Evolutionary conservation across 2,797 vertebrate genomes (phyloP).

Genomic region (Garrulus glandarius): DNA sequence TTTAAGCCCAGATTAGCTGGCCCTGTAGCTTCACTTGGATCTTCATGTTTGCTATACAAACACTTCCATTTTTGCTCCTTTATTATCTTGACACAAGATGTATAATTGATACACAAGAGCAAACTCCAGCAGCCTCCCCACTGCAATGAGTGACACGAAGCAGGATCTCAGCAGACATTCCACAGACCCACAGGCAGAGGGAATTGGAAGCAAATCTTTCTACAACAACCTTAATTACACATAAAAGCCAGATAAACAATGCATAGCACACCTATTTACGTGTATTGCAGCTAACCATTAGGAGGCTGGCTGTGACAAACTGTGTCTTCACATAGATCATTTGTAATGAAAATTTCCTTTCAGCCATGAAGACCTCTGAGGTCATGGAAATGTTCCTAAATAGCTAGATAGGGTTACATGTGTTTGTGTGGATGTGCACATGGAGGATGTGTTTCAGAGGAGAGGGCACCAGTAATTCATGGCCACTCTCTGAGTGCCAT

Average conservation of each 20-base stretch:
- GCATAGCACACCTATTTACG: neutral
- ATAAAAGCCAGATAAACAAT: slow-evolving; percentile 3
- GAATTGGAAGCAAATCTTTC: slow-evolving; percentile 29
- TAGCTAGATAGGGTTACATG: neutral
- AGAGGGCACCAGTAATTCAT: neutral
- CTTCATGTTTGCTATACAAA: neutral
- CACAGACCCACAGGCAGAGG: neutral
- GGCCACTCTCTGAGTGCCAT: neutral
- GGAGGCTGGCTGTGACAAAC: neutral
- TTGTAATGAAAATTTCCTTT: neutral
- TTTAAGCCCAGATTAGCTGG: neutral
- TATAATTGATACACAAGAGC: neutral
- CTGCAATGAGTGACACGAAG: neutral
- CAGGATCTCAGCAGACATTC: slow-evolving; percentile 8
- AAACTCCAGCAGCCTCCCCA: neutral
- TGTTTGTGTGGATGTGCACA: neutral
- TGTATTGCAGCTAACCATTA: neutral
- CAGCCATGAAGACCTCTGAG: neutral
- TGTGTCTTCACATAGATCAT: neutral
- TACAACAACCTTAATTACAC: slow-evolving; percentile 12
- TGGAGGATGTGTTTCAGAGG: neutral
- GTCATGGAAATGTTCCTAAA: neutral
- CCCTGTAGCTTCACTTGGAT: neutral
- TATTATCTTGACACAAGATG: neutral
- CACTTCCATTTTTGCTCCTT: neutral